Evolutionary conservation across 1,140 invertebrate species (phyloP).

Genomic region (Musca domestica): DNA sequence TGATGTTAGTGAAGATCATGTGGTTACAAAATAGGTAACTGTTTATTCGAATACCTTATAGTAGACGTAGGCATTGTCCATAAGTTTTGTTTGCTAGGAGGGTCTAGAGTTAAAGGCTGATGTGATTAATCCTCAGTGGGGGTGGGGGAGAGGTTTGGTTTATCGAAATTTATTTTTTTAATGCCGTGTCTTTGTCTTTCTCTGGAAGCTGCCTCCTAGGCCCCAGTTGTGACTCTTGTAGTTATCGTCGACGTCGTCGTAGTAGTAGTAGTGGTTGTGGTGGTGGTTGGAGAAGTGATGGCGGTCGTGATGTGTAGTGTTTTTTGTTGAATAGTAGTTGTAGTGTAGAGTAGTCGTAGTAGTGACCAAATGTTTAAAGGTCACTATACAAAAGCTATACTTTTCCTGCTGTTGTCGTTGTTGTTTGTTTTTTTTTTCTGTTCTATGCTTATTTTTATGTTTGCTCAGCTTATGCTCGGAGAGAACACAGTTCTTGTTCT

Average conservation of each 20-base stretch:
- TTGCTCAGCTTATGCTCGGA: background rate
- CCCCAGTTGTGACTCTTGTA: background rate
- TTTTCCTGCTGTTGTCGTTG: constrained; percentile 22
- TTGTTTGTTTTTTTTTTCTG: background rate
- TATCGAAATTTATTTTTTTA: too few species aligned
- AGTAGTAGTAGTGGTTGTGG: background rate
- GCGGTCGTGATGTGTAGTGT: background rate
- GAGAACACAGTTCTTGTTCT: too few species aligned
- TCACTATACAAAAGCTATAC: constrained; percentile 19
- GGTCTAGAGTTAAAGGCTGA: background rate
- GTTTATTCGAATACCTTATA: constrained; percentile 48
- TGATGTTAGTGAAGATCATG: background rate
- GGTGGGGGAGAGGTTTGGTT: background rate
- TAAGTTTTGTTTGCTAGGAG: constrained; percentile 42
- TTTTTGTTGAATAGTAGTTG: background rate
- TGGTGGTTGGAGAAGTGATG: background rate
- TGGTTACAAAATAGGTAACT: background rate
- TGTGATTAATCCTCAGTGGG: background rate
- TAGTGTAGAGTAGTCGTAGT: background rate
- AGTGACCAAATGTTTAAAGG: constrained; percentile 19
- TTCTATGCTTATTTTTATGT: background rate
- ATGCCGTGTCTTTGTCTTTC: background rate
- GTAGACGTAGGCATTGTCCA: constrained; percentile 54
- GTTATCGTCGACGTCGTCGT: background rate
- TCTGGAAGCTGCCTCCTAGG: background rate